These are phyloP conservation scores for Siniperca obscura DNA, from an alignment of 2,797 vertebrate genomes.

Conservation along the genomic window DNA sequence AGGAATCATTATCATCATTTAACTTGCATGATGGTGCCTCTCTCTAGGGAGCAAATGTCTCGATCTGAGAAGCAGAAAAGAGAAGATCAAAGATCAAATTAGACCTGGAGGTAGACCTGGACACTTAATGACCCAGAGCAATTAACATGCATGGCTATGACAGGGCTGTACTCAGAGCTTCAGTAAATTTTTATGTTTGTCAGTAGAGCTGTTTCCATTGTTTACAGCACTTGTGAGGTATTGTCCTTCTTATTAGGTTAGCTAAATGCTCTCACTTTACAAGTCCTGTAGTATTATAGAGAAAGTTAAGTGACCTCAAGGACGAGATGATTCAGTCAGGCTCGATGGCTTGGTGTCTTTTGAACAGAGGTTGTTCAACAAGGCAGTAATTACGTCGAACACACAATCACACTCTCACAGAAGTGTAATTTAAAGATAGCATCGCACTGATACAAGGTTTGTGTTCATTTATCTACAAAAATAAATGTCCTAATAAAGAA, in stretches of 20 bases:
- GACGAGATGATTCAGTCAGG: slow-evolving; percentile 55
- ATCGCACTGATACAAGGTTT: slow-evolving; percentile 19
- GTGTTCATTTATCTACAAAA: slow-evolving; percentile 43
- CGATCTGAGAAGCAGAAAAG: slow-evolving; percentile 37
- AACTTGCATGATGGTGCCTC: slow-evolving; percentile 48
- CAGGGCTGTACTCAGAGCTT: not conserved
- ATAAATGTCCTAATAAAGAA: slow-evolving; percentile 37
- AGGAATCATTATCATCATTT: slow-evolving; percentile 69
- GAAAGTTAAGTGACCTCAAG: slow-evolving; percentile 52
- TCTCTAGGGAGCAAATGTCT: slow-evolving; percentile 37
- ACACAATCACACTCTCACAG: not conserved
- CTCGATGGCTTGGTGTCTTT: not conserved
- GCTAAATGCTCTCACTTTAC: not conserved
- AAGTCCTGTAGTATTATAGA: slow-evolving; percentile 12
- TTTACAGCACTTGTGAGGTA: not conserved
- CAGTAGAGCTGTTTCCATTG: slow-evolving; percentile 18
- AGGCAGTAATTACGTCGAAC: slow-evolving; percentile 18
- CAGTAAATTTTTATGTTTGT: slow-evolving; percentile 4
- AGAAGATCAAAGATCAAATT: slow-evolving; percentile 24
- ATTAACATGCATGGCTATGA: slow-evolving; percentile 28
- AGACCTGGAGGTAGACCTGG: slow-evolving; percentile 20
- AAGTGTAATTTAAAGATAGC: slow-evolving; percentile 60
- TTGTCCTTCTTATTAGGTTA: not conserved
- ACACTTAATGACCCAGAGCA: slow-evolving; percentile 34
- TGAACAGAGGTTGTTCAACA: slow-evolving; percentile 10